Base-by-base conservation (phyloP, 1,140 invertebrate genomes). In the Drosophila insularis region DNA sequence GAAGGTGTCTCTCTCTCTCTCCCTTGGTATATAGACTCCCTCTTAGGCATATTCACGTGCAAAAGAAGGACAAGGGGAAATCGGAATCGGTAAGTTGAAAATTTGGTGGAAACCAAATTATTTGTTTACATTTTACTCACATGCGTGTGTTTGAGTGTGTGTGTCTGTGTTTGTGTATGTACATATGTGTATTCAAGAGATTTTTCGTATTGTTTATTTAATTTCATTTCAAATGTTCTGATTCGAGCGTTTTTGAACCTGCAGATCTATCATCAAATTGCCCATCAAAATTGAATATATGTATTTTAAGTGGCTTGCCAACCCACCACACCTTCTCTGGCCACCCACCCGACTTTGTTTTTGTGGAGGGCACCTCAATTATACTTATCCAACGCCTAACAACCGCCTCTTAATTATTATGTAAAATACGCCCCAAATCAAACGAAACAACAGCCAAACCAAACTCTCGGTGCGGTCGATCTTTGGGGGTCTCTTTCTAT, bases 61-160 rank as follows among this genome's bases (percentile, higher is more conserved):
- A 19, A 69, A 58, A 56, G 55, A 32, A 71, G 59, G 39, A 46
- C 56, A 23, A 46, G 39, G 77, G 64, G 63, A 66, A 74, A 86
- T 86, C 82, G 75, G 75, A 81, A 82, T 86, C 82, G 82, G 82
- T 86, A 76, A 86, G 82, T 87, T 40, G 39, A 17, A 58, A 46
- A 53, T 59, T 14, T 32, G 76, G 23, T 21, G n/a, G 8, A 35
- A 75, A 74, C 43, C 31, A 77, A 68, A 73, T 68, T 70, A 87
- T 87, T 86, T 86, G 82, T 86, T 86, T 86, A 86, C 82, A 86
- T 86, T 72, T 66, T 66, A 46, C 43, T 21, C 40, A 62, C 43
- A 70, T 43, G 63, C 59, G 46, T 55, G 31, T 55, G 32, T 46
- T 14, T 8, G 31, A 14, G 53, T n/a, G 21, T 4, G n/a, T 11